Conservation (phyloP, 2,888 invertebrate species). For the Pachliopta kotzebuea region DNA sequence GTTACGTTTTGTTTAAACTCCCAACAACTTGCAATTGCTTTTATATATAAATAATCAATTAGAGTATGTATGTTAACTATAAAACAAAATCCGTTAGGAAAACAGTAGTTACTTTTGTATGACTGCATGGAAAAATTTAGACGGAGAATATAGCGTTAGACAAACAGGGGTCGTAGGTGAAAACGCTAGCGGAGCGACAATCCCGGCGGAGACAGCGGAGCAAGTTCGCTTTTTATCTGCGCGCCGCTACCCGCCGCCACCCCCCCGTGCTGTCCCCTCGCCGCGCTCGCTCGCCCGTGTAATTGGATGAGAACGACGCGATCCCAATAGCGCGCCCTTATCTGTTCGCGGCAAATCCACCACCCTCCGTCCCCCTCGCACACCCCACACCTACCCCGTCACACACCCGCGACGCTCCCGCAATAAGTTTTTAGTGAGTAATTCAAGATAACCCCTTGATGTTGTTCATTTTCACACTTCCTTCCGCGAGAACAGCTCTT, state of each 20-base stretch:
- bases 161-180: conserved; percentile 65
- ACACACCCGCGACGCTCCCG: conserved; percentile 51
- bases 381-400: conserved; percentile 34
- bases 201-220: conserved; percentile 74
- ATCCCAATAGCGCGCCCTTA: conserved; percentile 80
- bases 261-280: conserved; percentile 72
- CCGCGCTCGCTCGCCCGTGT: conserved; percentile 77
- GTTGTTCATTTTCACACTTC: conserved; percentile 81
- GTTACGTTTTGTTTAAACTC: no score
- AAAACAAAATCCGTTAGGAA: no score
- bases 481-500: conserved; percentile 81
- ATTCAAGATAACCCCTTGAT: conserved; percentile 81
- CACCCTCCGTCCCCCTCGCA: conserved; percentile 46
- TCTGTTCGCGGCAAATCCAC: conserved; percentile 78
- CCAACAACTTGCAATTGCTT: no score
- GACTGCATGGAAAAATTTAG: not conserved
- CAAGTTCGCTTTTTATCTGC: conserved; percentile 73
- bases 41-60: no score
- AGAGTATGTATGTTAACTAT: no score
- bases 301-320: conserved; percentile 80
- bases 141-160: conserved; percentile 37
- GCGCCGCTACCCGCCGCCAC: conserved; percentile 59
- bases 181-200: conserved; percentile 74
- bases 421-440: conserved; percentile 81
- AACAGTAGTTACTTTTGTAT: not conserved